Evolutionary conservation across 2,797 vertebrate genomes (phyloP).

Genomic region (Leuciscus waleckii): DNA sequence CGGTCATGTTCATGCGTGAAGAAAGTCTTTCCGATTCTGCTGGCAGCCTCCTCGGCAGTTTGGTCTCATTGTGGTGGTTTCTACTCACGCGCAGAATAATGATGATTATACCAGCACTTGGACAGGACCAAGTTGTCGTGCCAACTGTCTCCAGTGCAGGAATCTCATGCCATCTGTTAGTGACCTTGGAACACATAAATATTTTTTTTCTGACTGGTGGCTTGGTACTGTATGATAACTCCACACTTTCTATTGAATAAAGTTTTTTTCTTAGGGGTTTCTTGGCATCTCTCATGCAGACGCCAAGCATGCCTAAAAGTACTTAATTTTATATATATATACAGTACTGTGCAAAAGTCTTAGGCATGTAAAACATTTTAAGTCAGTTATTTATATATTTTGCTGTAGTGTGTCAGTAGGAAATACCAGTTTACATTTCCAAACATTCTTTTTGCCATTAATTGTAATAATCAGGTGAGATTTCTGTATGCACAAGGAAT

Average conservation of each 20-base stretch:
- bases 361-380: too few species aligned
- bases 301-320: not conserved
- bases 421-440: too few species aligned
- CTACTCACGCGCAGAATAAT: slow-evolving; percentile 28
- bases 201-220: not conserved
- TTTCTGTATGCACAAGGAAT: too few species aligned
- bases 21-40: not conserved
- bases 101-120: slow-evolving; percentile 41
- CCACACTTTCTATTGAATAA: not conserved
- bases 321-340: not conserved
- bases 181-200: slow-evolving; percentile 43
- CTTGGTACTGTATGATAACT: not conserved
- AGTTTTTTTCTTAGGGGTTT: slow-evolving; percentile 9
- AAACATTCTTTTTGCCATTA: too few species aligned
- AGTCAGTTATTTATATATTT: too few species aligned
- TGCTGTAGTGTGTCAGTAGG: too few species aligned
- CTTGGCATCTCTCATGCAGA: not conserved
- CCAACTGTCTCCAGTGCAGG: slow-evolving; percentile 42
- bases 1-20: not conserved
- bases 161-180: slow-evolving; percentile 51
- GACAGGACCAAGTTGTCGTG: slow-evolving; percentile 38
- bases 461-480: too few species aligned
- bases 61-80: slow-evolving; percentile 22
- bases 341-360: too few species aligned
- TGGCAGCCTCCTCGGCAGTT: not conserved